A percentile compares a stretch with the other conserved stretches of the same genome.
Evolutionary conservation across 1,140 invertebrate genomes (phyloP).

Genomic region (Armadillidium nasatum): DNA sequence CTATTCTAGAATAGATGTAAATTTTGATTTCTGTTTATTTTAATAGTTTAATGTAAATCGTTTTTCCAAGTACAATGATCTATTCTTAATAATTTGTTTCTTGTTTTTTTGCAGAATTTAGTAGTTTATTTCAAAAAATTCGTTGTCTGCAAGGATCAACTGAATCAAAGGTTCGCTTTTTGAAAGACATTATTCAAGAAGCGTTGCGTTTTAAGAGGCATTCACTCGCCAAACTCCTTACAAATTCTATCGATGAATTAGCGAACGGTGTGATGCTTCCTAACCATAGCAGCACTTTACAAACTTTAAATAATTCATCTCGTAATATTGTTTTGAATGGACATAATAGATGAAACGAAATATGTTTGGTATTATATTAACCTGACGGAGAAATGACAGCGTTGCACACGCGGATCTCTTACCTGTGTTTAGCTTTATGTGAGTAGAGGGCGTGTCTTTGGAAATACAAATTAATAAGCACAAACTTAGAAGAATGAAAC

Average conservation of each 20-base stretch:
- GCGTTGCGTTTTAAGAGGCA: slow-evolving; percentile 73
- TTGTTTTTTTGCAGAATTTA: slow-evolving; percentile 63
- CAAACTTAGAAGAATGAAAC: no score
- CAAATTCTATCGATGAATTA: slow-evolving; percentile 21
- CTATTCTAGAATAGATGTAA: no score
- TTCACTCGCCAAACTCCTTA: slow-evolving; percentile 52
- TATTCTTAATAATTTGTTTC: slow-evolving; percentile 49
- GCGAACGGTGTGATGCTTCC: background rate
- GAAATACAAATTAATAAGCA: no score
- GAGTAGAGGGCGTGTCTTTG: no score
- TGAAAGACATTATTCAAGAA: slow-evolving; percentile 70
- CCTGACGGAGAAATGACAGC: no score
- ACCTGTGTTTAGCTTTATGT: no score
- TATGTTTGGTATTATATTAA: background rate
- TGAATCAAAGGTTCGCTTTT: slow-evolving; percentile 63
- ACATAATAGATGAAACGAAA: slow-evolving; percentile 8
- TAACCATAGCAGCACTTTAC: background rate
- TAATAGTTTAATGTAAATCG: slow-evolving; percentile 21
- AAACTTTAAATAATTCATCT: background rate
- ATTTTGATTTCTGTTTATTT: background rate
- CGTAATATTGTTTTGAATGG: background rate
- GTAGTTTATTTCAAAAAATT: slow-evolving; percentile 64
- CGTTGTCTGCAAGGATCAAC: slow-evolving; percentile 65
- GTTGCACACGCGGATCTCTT: no score
- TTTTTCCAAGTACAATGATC: background rate